These are phyloP conservation scores for Drosophila quasianomalipes DNA, from an alignment of 2,888 invertebrate species.

Conservation along the genomic window DNA sequence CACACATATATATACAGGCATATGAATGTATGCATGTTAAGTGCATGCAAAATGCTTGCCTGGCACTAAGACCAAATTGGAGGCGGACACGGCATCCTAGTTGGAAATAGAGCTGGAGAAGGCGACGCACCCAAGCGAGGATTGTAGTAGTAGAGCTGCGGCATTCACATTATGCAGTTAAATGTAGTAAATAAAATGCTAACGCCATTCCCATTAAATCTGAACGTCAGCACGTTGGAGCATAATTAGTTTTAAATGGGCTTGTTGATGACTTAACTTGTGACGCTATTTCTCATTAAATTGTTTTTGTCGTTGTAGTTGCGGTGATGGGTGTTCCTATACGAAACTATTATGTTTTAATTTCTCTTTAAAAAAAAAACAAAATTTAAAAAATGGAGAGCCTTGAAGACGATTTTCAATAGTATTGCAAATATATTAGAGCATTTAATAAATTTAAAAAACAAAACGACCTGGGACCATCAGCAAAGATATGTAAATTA, in stretches of 20 bases:
- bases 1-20: not conserved
- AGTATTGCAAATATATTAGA: not conserved
- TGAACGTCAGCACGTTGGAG: slow-evolving; percentile 68
- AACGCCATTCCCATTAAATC: slow-evolving; percentile 73
- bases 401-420: not conserved
- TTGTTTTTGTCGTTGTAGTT: slow-evolving; percentile 1
- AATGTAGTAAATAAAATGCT: slow-evolving; percentile 80
- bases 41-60: slow-evolving; percentile 73
- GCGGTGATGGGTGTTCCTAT: not conserved
- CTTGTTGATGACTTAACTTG: slow-evolving; percentile 68
- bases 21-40: slow-evolving; percentile 38
- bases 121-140: slow-evolving; percentile 1
- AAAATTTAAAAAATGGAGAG: not conserved
- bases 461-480: rapidly evolving
- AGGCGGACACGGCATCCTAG: slow-evolving; percentile 15
- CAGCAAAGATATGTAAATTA: not conserved
- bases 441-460: not conserved
- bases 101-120: not conserved
- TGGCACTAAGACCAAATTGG: slow-evolving; percentile 46
- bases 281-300: slow-evolving; percentile 8
- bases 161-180: slow-evolving; percentile 72
- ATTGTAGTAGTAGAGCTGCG: slow-evolving; percentile 1
- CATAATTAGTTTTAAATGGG: slow-evolving; percentile 77
- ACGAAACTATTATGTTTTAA: not conserved
- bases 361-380: not conserved